Base-by-base conservation (phyloP, 2,113 vertebrate species). In the Laterallus jamaicensis region DNA sequence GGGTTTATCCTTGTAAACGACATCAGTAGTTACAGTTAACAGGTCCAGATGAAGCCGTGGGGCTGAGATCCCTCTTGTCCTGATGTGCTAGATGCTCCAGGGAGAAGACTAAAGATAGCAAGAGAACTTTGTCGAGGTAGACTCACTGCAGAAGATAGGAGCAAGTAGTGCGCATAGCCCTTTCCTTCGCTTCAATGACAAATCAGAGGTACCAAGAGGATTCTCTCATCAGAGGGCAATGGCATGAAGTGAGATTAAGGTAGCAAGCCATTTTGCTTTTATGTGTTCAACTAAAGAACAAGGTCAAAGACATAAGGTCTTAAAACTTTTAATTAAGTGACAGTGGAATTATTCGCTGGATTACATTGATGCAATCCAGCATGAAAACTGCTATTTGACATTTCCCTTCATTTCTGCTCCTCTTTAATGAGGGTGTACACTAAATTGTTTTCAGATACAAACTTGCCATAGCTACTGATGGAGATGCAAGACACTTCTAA, bases 1-100 rank as follows among this genome's bases (percentile, higher is more conserved):
- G 96, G 97, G 95, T 97, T 97, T 97, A 97, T 96, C 94, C 97
- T 95, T 96, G 95, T 97, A 97, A 96, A 97, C 40, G 84, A 97
- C 97, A 97, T 97, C 88, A 97, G 96, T 98, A 96, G 97, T 97
- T 97, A 97, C 96, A 98, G 96, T 98, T 98, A 98, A 97, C 97
- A 97, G 95, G 85, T 70, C 95, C 87, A 96, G 64, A 93, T 76
- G 95, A 95, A 87, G 94, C 93, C 95, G 83, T 95, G 95, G 94
- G 82, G 83, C 94, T 93, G 91, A 80, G 95, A 95, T 98, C 97
- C 97, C 97, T 97, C 98, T 96, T 98, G 97, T 96, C 96, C 92
- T 97, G 82, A 80, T 86, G 93, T 47, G 73, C 80, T 50, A 87
- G 94, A 42, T 82, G 80, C 97, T 97, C 98, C 93, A 94, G 96